phyloP scores from a whole-genome alignment of 2,888 invertebrate species.

The Drosophila kambysellisi region DNA sequence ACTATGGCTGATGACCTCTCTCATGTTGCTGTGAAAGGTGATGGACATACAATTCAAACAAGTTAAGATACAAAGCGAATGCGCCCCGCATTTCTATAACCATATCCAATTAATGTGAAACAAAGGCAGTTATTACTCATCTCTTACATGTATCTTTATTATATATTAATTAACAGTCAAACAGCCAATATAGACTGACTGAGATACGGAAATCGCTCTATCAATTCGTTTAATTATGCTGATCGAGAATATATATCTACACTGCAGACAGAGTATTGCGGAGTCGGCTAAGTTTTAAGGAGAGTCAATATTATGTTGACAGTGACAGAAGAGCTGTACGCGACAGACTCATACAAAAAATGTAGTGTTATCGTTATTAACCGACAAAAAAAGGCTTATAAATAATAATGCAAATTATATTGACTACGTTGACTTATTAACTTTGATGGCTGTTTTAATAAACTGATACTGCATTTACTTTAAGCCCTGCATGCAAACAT shows the following conservation, averaged over 20 bases:
- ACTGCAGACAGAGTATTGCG: not conserved
- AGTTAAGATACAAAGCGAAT: not conserved
- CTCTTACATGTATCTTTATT: not conserved
- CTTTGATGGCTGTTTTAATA: not conserved
- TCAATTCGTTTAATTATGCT: not conserved
- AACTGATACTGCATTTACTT: not conserved
- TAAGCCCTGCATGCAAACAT: not conserved
- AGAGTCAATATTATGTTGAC: not conserved
- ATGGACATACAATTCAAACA: slow-evolving; percentile 5
- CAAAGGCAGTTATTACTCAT: not conserved
- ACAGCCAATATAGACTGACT: not conserved
- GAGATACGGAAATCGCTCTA: not conserved
- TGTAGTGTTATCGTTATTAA: not conserved
- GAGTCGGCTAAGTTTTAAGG: not conserved
- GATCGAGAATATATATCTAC: not conserved
- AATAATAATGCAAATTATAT: slow-evolving; percentile 1
- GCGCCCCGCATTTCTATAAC: not conserved
- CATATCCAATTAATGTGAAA: not conserved
- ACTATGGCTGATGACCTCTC: slow-evolving; percentile 13
- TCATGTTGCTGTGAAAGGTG: slow-evolving; percentile 12
- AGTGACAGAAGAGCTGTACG: not conserved
- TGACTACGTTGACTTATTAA: not conserved
- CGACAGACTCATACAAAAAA: not conserved
- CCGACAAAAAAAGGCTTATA: not conserved
- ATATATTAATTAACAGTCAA: not conserved